phyloP scores from a whole-genome alignment of 2,888 invertebrate genomes.

The Alcis repandata region DNA sequence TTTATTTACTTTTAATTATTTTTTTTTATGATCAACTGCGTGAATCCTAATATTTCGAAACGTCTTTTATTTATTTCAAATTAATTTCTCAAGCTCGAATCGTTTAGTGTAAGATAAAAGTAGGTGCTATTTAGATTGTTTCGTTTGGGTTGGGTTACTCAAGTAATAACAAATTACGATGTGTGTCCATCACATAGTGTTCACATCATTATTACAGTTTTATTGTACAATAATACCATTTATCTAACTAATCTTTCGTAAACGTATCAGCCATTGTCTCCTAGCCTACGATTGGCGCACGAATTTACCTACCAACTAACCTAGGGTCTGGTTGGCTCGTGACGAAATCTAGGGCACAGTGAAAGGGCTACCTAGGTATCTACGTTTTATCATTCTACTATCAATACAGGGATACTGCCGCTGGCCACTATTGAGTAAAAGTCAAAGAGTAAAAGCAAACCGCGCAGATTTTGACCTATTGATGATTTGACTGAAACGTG shows the following conservation, averaged over 20 bases:
- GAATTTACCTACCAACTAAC: slow-evolving; percentile 18
- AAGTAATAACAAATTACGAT: no score
- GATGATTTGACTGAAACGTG: slow-evolving; percentile 15
- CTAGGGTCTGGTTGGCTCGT: slow-evolving; percentile 56
- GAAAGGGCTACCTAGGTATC: slow-evolving; percentile 64
- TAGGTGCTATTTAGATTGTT: no score
- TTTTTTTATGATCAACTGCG: no score
- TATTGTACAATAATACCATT: not conserved
- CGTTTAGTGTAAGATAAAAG: no score
- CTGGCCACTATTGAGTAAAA: slow-evolving; percentile 8
- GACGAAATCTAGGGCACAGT: slow-evolving; percentile 76
- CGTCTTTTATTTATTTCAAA: no score
- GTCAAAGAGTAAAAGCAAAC: not conserved
- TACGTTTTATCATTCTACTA: slow-evolving; percentile 54
- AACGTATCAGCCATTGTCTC: slow-evolving; percentile 1
- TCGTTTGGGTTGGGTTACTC: no score
- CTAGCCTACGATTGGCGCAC: slow-evolving; percentile 10
- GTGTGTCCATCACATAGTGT: no score
- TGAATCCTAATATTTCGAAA: no score
- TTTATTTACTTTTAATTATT: slow-evolving; percentile 5
- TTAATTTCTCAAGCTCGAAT: no score
- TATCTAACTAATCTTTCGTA: not conserved
- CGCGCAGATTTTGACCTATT: slow-evolving; percentile 5
- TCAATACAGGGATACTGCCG: slow-evolving; percentile 16
- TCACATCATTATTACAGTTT: no score